Percentiles rank a stretch among this genome's conserved stretches.
Conservation (phyloP, 2,113 vertebrate genomes). For the Menidia beryllina region DNA sequence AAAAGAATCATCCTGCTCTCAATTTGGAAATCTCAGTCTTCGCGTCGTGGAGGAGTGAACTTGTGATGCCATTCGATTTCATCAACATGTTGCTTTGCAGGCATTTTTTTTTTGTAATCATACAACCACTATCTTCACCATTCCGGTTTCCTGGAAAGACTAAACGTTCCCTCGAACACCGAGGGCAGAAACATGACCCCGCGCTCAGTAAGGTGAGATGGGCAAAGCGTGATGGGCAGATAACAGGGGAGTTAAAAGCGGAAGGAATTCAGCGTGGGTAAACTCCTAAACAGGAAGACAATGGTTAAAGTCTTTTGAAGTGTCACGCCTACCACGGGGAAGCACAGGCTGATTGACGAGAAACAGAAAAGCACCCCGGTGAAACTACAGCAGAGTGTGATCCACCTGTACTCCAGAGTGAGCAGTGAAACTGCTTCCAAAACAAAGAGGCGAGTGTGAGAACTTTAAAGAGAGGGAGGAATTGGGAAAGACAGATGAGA, state of each 20-base stretch:
- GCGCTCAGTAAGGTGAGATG: constrained; percentile 45
- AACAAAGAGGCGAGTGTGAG: constrained; percentile 23
- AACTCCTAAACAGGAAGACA: constrained; percentile 41
- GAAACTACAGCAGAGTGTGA: constrained; percentile 25
- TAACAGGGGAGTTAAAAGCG: constrained; percentile 60
- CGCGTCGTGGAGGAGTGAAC: neutral
- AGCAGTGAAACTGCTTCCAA: neutral
- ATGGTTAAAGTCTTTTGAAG: constrained; percentile 40
- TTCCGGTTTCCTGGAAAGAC: constrained; percentile 19
- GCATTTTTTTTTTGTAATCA: constrained; percentile 3
- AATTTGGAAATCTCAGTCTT: neutral
- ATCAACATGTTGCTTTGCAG: neutral
- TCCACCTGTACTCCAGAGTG: constrained; percentile 40
- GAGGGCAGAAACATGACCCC: constrained; percentile 17
- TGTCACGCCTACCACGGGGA: constrained; percentile 45
- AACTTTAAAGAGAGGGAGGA: constrained; percentile 10
- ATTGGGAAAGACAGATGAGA: neutral
- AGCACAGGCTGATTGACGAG: constrained; percentile 20
- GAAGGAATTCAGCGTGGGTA: constrained; percentile 33
- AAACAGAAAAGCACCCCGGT: constrained; percentile 18
- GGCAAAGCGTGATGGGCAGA: constrained; percentile 34
- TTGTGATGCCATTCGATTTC: neutral
- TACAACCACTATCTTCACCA: constrained; percentile 11
- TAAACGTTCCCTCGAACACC: constrained; percentile 19
- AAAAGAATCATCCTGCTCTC: no score